phyloP scores from a whole-genome alignment of 1,140 invertebrate genomes.

The Sinonovacula constricta region DNA sequence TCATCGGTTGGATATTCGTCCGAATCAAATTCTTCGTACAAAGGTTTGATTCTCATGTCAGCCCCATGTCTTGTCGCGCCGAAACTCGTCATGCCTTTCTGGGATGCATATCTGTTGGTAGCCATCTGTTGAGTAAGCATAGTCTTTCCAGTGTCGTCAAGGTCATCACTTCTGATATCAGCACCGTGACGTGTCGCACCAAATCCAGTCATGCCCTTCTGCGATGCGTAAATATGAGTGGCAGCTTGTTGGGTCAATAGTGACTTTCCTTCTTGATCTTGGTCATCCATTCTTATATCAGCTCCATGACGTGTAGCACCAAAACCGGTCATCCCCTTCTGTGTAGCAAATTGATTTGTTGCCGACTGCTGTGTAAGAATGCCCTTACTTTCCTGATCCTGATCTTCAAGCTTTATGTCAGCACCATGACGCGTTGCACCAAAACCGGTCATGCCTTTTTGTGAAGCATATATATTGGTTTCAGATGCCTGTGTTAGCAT shows the following conservation, averaged over 20 bases:
- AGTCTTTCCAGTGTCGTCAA: slow-evolving; percentile 88
- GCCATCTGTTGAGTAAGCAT: slow-evolving; percentile 77
- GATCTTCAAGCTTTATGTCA: slow-evolving; percentile 42
- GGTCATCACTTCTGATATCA: slow-evolving; percentile 79
- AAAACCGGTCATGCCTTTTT: slow-evolving; percentile 86
- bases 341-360: slow-evolving; percentile 86
- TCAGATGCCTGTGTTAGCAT: slow-evolving; percentile 95
- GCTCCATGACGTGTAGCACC: slow-evolving; percentile 82
- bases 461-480: slow-evolving; percentile 87
- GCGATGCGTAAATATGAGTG: slow-evolving; percentile 86
- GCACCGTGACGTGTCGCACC: slow-evolving; percentile 59
- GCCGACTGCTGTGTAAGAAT: slow-evolving; percentile 94
- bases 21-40: slow-evolving; percentile 38
- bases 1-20: slow-evolving; percentile 50
- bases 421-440: slow-evolving; percentile 82
- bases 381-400: slow-evolving; percentile 81
- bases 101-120: slow-evolving; percentile 31
- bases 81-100: slow-evolving; percentile 38
- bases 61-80: slow-evolving; percentile 36
- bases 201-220: slow-evolving; percentile 78
- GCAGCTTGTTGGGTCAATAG: slow-evolving; percentile 94
- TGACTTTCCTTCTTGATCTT: slow-evolving; percentile 81
- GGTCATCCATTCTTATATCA: slow-evolving; percentile 38
- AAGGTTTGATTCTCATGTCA: slow-evolving; percentile 20
- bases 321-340: slow-evolving; percentile 87